phyloP scores from a whole-genome alignment of 2,888 invertebrate genomes.

The Dryocosmus kuriphilus region DNA sequence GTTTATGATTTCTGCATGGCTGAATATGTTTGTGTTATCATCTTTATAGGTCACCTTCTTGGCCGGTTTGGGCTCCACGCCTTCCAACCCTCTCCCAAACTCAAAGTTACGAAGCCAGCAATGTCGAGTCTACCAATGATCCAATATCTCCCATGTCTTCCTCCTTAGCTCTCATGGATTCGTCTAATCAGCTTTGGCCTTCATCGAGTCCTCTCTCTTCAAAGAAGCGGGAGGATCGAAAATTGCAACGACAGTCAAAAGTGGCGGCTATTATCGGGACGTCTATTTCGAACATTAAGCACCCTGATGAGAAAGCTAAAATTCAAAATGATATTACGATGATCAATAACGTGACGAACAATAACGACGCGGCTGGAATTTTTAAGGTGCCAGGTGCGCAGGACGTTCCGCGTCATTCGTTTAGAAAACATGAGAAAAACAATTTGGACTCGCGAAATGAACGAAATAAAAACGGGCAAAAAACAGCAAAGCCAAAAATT shows the following conservation, averaged over 20 bases:
- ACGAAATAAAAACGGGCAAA: conserved; percentile 39
- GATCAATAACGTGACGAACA: conserved; percentile 54
- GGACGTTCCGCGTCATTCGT: conserved; percentile 59
- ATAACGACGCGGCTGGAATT: conserved; percentile 42
- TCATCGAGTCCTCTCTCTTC: conserved; percentile 64
- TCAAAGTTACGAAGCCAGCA: conserved; percentile 45
- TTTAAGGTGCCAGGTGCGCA: conserved; percentile 67
- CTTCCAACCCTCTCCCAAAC: conserved; percentile 75
- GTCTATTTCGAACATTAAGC: conserved; percentile 12
- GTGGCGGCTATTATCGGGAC: conserved; percentile 16
- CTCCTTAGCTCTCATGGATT: conserved; percentile 65
- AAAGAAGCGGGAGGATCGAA: conserved; percentile 34
- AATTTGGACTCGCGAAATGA: conserved; percentile 26
- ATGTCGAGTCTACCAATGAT: conserved; percentile 33
- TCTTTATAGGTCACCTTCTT: conserved; percentile 81
- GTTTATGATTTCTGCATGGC: conserved; percentile 76
- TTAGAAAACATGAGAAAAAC: conserved; percentile 26
- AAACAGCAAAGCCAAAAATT: conserved; percentile 63
- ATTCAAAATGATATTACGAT: conserved; percentile 42
- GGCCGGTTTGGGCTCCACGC: conserved; percentile 81
- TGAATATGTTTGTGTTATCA: conserved; percentile 75
- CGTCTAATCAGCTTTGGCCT: conserved; percentile 71
- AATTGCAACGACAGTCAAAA: conserved; percentile 25
- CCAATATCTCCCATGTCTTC: conserved; percentile 60
- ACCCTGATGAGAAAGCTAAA: neutral